Evolutionary conservation across 1,140 invertebrate genomes (phyloP).

Genomic region (Hycleus cichorii): DNA sequence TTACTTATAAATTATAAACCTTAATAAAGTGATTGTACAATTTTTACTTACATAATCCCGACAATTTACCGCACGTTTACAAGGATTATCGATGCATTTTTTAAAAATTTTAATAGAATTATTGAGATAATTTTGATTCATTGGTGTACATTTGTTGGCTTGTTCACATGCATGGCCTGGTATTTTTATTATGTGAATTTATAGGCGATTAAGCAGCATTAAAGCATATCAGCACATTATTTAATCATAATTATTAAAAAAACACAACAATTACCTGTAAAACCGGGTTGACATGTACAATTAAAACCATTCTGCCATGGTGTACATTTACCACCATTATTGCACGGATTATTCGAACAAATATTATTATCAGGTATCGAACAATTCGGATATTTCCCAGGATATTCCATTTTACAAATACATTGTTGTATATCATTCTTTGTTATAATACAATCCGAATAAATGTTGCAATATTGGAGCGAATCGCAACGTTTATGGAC

Average conservation of each 20-base stretch:
- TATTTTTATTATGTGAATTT: neutral
- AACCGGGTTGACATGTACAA: conserved; percentile 64
- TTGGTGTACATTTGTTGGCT: conserved; percentile 19
- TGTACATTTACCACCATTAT: conserved; percentile 54
- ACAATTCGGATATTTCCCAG: conserved; percentile 53
- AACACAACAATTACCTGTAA: conserved; percentile 50
- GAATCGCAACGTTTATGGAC: conserved; percentile 42
- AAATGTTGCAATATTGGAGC: conserved; percentile 45
- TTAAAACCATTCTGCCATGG: conserved; percentile 45
- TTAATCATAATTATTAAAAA: neutral
- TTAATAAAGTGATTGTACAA: neutral
- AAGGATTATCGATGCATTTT: conserved; percentile 48
- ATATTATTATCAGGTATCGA: conserved; percentile 47
- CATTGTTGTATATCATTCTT: conserved; percentile 48
- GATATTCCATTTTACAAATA: conserved; percentile 63
- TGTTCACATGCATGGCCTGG: conserved; percentile 56
- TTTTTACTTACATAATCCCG: conserved; percentile 53
- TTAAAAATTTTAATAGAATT: conserved; percentile 22
- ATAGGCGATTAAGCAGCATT: neutral
- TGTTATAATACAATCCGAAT: conserved; percentile 47
- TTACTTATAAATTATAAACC: neutral
- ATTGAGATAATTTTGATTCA: too few species aligned
- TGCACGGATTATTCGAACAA: conserved; percentile 54
- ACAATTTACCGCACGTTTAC: conserved; percentile 49
- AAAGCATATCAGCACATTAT: neutral